Conservation (phyloP, 2,113 vertebrate species). For the Montifringilla adamsi region DNA sequence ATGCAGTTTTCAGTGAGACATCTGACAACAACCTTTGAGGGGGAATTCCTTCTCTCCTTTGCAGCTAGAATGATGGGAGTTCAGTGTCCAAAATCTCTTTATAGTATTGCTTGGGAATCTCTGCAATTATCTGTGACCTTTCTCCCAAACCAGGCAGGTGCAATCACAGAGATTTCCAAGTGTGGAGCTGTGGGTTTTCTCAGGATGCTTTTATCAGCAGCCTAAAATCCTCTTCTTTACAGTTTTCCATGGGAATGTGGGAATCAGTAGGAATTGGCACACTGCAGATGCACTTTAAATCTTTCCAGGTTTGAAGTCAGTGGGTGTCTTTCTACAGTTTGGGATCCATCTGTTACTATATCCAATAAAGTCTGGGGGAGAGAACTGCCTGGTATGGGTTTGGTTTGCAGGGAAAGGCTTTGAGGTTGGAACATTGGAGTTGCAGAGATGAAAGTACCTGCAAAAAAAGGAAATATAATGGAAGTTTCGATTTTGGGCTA, state of each 20-base stretch:
- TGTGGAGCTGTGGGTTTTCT: neutral
- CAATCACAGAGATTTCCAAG: neutral
- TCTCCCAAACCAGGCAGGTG: neutral
- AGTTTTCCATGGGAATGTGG: neutral
- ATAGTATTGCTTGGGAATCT: neutral
- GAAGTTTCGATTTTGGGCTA: neutral
- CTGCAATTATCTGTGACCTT: neutral
- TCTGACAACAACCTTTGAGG: neutral
- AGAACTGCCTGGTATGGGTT: neutral
- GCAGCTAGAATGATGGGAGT: neutral
- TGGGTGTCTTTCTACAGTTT: constrained; percentile 17
- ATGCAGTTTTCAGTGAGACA: neutral
- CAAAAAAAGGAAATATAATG: neutral
- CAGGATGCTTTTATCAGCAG: neutral
- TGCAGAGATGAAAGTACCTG: neutral
- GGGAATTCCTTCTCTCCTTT: neutral
- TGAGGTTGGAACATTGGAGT: neutral
- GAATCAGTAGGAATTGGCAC: neutral
- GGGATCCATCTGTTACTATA: constrained; percentile 44
- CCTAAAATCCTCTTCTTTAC: neutral
- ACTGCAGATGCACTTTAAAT: constrained; percentile 42
- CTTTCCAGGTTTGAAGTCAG: constrained; percentile 36
- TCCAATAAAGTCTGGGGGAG: neutral
- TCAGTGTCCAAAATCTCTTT: neutral
- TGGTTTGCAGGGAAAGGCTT: neutral